These are phyloP conservation scores for Numida meleagris DNA, from an alignment of 2,113 vertebrate species.

Conservation along the genomic window DNA sequence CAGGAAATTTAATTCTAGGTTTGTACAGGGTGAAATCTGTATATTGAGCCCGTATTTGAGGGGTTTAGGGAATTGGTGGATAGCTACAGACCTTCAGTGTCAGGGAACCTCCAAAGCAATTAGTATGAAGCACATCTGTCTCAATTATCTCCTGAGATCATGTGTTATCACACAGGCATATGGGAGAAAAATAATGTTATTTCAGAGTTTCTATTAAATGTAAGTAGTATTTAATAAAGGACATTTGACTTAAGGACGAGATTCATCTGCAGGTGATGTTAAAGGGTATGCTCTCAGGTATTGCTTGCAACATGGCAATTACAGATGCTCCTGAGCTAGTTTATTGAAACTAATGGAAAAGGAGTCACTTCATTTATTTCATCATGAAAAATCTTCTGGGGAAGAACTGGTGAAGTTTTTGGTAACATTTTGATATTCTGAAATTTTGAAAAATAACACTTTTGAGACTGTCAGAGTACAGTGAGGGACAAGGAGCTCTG, in stretches of 20 bases:
- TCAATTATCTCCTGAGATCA: constrained; percentile 32
- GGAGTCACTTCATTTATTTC: not conserved
- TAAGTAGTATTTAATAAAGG: not conserved
- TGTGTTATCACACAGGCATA: not conserved
- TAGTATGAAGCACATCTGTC: constrained; percentile 27
- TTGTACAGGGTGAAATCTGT: not conserved
- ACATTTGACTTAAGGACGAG: constrained; percentile 20
- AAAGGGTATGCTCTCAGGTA: constrained; percentile 30
- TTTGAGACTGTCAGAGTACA: not conserved
- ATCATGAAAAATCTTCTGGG: not conserved
- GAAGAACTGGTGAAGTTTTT: not conserved
- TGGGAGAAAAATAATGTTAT: not conserved
- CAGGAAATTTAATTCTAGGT: not conserved
- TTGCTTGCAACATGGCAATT: not conserved
- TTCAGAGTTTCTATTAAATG: not conserved
- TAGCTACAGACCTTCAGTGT: constrained; percentile 36
- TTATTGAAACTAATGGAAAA: not conserved
- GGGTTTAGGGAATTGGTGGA: constrained; percentile 3
- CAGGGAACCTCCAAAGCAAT: constrained; percentile 56
- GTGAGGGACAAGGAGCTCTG: not conserved
- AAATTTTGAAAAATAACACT: too few relatives aligned
- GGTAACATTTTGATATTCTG: not conserved
- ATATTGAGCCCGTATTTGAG: constrained; percentile 21
- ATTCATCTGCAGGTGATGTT: not conserved
- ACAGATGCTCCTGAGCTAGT: not conserved